These are phyloP conservation scores for Magallana ariakensis DNA, from an alignment of 1,140 invertebrate species.

Conservation along the genomic window DNA sequence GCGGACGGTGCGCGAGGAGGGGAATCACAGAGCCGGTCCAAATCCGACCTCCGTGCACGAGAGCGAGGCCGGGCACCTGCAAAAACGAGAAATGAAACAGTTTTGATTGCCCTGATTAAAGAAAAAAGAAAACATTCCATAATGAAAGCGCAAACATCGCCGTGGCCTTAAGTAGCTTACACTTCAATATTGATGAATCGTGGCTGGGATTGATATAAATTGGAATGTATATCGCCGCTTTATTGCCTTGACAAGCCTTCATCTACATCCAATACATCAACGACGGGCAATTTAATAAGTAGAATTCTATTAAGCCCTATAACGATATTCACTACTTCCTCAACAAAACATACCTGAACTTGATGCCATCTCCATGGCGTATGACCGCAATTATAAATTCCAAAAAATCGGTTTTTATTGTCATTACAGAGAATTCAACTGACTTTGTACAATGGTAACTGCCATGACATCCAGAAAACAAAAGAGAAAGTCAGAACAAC, in stretches of 20 bases:
- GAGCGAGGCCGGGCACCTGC: not conserved
- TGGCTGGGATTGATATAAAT: not conserved
- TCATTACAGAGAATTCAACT: too few relatives aligned
- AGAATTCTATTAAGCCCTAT: not conserved
- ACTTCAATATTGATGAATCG: conserved; percentile 28
- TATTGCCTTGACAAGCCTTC: not conserved
- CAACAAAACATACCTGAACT: not conserved
- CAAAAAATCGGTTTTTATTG: too few relatives aligned
- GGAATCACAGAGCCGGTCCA: not conserved
- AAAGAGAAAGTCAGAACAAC: not conserved
- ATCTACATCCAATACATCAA: conserved; percentile 37
- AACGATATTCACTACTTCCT: not conserved
- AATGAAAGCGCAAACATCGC: conserved; percentile 21
- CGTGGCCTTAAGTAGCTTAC: conserved; percentile 8
- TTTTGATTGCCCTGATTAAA: conserved; percentile 21
- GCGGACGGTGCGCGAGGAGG: conserved; percentile 11
- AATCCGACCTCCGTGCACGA: not conserved
- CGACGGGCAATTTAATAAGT: not conserved
- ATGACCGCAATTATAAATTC: too few relatives aligned
- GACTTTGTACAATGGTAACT: too few relatives aligned
- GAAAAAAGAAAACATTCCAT: conserved; percentile 11
- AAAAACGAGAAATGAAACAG: not conserved
- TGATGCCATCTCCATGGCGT: not conserved
- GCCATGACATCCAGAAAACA: not conserved
- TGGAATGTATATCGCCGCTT: conserved; percentile 8